These are phyloP conservation scores for Xenentodon cancila DNA, from an alignment of 2,797 vertebrate species.

Conservation along the genomic window DNA sequence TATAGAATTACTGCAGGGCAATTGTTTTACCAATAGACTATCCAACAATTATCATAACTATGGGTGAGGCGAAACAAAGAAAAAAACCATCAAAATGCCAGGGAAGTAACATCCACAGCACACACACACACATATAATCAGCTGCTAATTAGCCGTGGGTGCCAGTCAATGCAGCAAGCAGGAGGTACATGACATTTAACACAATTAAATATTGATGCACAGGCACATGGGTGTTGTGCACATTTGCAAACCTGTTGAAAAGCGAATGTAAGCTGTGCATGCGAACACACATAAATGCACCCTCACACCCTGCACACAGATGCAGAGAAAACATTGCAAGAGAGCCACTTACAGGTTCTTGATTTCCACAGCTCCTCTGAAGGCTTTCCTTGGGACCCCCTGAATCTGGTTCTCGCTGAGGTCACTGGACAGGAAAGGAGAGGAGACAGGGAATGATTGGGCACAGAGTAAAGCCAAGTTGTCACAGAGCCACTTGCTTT, in stretches of 20 bases:
- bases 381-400: constrained; percentile 96
- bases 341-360: constrained; percentile 94
- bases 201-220: constrained; percentile 81
- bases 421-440: constrained; percentile 82
- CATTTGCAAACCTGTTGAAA: constrained; percentile 53
- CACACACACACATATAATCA: constrained; percentile 11
- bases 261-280: constrained; percentile 9
- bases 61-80: constrained; percentile 57
- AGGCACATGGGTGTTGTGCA: constrained; percentile 50
- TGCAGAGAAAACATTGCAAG: constrained; percentile 30
- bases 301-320: constrained; percentile 1
- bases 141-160: constrained; percentile 62
- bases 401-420: constrained; percentile 99
- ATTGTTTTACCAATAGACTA: constrained; percentile 58
- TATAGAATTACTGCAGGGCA: constrained; percentile 60
- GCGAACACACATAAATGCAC: not conserved
- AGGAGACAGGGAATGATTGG: constrained; percentile 20
- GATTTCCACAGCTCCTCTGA: constrained; percentile 96
- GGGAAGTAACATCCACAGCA: constrained; percentile 30
- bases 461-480: constrained; percentile 45
- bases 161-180: constrained; percentile 67
- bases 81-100: constrained; percentile 57
- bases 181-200: constrained; percentile 79
- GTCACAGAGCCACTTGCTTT: constrained; percentile 51
- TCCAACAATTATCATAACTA: constrained; percentile 65